Percentiles rank a stretch among this genome's conserved stretches.
Conservation (phyloP, 2,113 vertebrate genomes). For the Rhabdornis inornatus region DNA sequence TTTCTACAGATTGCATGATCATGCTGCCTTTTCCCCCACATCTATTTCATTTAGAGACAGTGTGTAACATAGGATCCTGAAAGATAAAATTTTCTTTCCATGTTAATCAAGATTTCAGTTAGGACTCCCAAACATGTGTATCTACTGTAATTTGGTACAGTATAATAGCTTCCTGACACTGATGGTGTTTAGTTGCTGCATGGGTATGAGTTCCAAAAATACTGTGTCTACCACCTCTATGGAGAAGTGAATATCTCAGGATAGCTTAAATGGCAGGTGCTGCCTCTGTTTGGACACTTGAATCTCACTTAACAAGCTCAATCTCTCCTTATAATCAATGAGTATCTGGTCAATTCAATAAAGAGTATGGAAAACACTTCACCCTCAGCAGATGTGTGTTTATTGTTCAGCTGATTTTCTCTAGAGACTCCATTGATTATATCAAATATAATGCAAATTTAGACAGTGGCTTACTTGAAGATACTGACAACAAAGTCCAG, state of each 20-base stretch:
- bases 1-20: background rate
- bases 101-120: background rate
- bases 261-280: background rate
- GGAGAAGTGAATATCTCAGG: background rate
- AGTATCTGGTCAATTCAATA: background rate
- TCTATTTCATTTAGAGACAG: background rate
- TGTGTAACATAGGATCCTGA: background rate
- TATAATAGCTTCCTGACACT: background rate
- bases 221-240: background rate
- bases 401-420: background rate
- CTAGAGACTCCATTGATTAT: background rate
- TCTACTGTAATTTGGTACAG: background rate
- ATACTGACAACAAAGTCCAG: background rate
- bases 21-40: background rate
- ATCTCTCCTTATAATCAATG: background rate
- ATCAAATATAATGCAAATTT: background rate
- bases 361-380: background rate
- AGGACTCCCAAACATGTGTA: background rate
- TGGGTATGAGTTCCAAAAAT: background rate
- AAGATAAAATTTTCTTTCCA: background rate
- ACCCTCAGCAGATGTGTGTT: accelerated
- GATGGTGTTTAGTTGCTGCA: background rate
- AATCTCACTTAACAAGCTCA: background rate
- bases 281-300: background rate
- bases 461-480: background rate